These are phyloP conservation scores for Mesorhabditis spiculigera DNA, from an alignment of 2,888 invertebrate species.

Conservation along the genomic window DNA sequence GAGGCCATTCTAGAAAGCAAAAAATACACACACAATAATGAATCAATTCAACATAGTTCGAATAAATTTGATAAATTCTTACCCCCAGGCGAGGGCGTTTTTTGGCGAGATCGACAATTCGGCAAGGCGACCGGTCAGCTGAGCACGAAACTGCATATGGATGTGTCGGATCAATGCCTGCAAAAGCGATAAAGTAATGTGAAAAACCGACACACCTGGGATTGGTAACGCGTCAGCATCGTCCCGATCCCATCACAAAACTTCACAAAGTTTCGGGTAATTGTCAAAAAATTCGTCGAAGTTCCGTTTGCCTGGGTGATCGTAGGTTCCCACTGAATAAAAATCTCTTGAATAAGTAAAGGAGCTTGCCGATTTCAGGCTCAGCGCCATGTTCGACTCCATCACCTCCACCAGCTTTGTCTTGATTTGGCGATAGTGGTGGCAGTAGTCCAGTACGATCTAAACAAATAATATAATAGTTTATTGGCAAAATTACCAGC, in stretches of 20 bases:
- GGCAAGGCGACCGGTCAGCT: slow-evolving; percentile 38
- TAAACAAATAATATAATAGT: slow-evolving; percentile 12
- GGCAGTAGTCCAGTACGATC: slow-evolving; percentile 63
- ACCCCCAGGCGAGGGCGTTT: slow-evolving; percentile 52
- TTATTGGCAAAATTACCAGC: background rate
- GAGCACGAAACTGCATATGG: slow-evolving; percentile 49
- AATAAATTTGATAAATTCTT: background rate
- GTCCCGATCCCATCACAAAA: slow-evolving; percentile 53
- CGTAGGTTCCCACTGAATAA: slow-evolving; percentile 80
- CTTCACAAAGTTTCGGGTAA: slow-evolving; percentile 69
- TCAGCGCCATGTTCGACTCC: slow-evolving; percentile 76
- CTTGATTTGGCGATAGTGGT: slow-evolving; percentile 87
- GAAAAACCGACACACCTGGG: slow-evolving; percentile 13
- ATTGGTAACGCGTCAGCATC: slow-evolving; percentile 45
- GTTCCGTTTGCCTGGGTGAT: slow-evolving; percentile 72
- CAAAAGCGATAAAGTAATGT: background rate
- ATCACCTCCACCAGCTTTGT: slow-evolving; percentile 86
- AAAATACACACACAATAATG: background rate
- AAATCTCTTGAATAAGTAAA: too few species aligned
- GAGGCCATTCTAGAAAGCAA: slow-evolving; percentile 31
- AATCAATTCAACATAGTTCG: background rate
- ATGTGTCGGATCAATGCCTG: slow-evolving; percentile 47
- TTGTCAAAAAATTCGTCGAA: slow-evolving; percentile 69
- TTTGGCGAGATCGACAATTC: slow-evolving; percentile 49
- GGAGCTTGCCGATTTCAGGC: slow-evolving; percentile 66